These are phyloP conservation scores for Panonychus citri DNA, from an alignment of 1,140 invertebrate genomes.

Conservation along the genomic window DNA sequence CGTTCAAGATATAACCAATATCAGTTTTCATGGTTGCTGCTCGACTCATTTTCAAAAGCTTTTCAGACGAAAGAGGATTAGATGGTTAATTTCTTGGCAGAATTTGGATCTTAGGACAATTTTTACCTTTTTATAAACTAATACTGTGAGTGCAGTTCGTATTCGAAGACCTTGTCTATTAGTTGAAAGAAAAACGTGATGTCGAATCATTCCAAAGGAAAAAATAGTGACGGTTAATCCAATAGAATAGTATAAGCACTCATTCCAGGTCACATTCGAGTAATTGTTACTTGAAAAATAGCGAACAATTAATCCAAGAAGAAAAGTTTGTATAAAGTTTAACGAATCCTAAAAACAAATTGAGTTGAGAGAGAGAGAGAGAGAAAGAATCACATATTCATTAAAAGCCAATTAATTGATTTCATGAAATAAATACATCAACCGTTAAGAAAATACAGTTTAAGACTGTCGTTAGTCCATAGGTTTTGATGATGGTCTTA, in stretches of 20 bases:
- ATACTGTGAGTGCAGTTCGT: not conserved
- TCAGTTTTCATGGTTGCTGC: conserved; percentile 47
- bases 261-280: not conserved
- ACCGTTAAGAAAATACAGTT: not conserved
- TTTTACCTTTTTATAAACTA: not conserved
- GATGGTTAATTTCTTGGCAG: not conserved
- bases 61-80: not conserved
- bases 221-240: not conserved
- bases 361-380: not conserved
- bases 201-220: not conserved
- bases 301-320: not conserved
- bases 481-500: not conserved
- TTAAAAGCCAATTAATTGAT: not conserved
- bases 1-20: conserved; percentile 66
- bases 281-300: not conserved
- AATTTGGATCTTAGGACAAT: not conserved
- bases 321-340: not conserved
- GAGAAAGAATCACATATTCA: no score
- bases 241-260: not conserved
- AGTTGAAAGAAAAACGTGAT: not conserved
- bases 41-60: conserved; percentile 23
- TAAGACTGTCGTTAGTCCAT: not conserved
- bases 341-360: not conserved
- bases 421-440: not conserved
- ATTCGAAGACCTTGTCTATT: not conserved